phyloP scores from a whole-genome alignment of 2,113 vertebrate species.

The Kobus ellipsiprymnus region DNA sequence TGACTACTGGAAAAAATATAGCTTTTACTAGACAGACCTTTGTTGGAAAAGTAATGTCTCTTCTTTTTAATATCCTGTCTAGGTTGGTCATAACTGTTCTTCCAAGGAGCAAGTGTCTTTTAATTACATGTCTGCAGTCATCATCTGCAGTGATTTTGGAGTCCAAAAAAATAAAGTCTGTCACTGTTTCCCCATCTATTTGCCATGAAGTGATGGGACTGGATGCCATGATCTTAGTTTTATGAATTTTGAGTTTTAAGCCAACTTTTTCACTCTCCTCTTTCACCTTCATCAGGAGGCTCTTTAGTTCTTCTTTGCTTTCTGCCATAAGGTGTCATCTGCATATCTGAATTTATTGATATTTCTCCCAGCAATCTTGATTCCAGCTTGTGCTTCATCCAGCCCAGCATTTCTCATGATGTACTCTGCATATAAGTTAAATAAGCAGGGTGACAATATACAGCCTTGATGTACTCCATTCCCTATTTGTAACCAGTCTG shows the following conservation, averaged over 20 bases:
- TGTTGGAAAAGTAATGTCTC: background rate
- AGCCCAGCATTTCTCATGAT: background rate
- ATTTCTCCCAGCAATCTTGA: background rate
- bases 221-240: background rate
- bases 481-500: background rate
- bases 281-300: background rate
- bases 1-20: background rate
- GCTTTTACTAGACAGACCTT: background rate
- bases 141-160: background rate
- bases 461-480: background rate
- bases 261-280: background rate
- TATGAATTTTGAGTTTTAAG: background rate
- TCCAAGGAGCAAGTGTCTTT: background rate
- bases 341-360: background rate
- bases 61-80: background rate
- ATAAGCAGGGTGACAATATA: background rate
- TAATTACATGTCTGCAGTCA: background rate
- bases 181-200: background rate
- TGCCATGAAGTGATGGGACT: background rate
- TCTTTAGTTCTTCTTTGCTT: background rate
- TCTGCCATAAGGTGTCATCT: background rate
- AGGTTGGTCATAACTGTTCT: background rate
- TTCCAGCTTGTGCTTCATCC: background rate
- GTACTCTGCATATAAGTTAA: background rate
- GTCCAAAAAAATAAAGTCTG: background rate